Conservation (phyloP, 2,888 invertebrate species). For the Cephus pygmeus region DNA sequence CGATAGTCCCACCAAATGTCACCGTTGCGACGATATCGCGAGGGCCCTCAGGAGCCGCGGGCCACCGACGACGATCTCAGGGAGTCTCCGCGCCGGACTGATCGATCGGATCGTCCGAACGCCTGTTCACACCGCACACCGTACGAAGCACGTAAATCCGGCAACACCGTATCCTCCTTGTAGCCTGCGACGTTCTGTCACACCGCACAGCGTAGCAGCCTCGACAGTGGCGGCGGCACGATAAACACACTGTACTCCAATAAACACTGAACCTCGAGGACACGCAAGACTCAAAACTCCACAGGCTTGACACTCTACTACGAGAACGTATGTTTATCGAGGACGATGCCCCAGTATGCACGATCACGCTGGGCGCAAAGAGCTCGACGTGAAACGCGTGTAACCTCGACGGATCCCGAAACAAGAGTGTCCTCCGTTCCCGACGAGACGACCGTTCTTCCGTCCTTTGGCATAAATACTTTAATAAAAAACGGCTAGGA, state of each 20-base stretch:
- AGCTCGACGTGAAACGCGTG: constrained; percentile 46
- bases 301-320: not conserved
- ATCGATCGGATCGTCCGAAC: constrained; percentile 14
- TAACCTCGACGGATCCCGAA: constrained; percentile 59
- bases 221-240: constrained; percentile 14
- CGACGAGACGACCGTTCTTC: constrained; percentile 38
- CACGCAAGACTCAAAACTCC: not conserved
- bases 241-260: constrained; percentile 32
- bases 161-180: constrained; percentile 53
- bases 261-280: not conserved
- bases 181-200: constrained; percentile 53
- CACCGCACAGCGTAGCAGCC: constrained; percentile 35
- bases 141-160: constrained; percentile 28
- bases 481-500: constrained; percentile 49
- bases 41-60: not conserved
- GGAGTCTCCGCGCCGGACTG: not conserved
- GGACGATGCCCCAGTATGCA: not conserved
- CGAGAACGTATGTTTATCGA: not conserved
- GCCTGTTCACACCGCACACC: constrained; percentile 22
- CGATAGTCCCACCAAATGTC: constrained; percentile 40
- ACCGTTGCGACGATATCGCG: constrained; percentile 25
- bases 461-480: constrained; percentile 31
- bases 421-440: constrained; percentile 59
- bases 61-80: constrained; percentile 10
- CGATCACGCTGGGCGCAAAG: constrained; percentile 25